Base-by-base conservation (phyloP, 2,797 vertebrate species). In the Holocentrus rufus region DNA sequence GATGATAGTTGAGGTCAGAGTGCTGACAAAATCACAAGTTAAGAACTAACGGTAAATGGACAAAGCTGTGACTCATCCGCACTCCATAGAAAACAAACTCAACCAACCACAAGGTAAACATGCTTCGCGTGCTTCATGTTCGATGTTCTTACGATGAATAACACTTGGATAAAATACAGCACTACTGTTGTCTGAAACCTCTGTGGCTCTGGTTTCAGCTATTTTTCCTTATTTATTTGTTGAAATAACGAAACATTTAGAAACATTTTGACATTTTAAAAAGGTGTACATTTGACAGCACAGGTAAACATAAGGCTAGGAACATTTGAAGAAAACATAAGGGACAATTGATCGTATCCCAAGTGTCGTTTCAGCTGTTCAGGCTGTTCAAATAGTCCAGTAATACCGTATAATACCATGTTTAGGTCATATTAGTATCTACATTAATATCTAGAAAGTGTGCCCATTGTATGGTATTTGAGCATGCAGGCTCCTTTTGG, bases 401-500 rank as follows among this genome's bases (percentile, higher is more conserved):
- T 7, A 34, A 34, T 7, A 34, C n/a, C n/a, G n/a, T n/a, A n/a
- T n/a, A n/a, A n/a, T n/a, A n/a, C n/a, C n/a, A n/a, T n/a, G n/a
- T 34, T 34, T 7, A 34, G 8, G 31, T 7, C 31, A 7, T 34
- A 34, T 34, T 34, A 34, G 31, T 34, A 34, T 34, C 31, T 34
- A 34, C 31, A 34, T 34, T 20, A n/a, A n/a, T n/a, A n/a, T n/a
- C n/a, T 8, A 10, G 34, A 9, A 27, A 50, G 56, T 23, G 31
- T 6, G 42, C 5, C 3, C 9, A 22, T 2, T 20, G 50, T 10
- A 52, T 8, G 14, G 42, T 44, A 9, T 44, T 44, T 44, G 5
- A 34, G 31, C 46, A 50, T 39, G n/a, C 30, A 68, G 2, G 1
- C 14, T 63, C 7, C 8, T 63, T 76, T 70, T 71, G 22, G 65